Conservation (phyloP, 2,113 vertebrate genomes). For the Ageneiosus marmoratus region DNA sequence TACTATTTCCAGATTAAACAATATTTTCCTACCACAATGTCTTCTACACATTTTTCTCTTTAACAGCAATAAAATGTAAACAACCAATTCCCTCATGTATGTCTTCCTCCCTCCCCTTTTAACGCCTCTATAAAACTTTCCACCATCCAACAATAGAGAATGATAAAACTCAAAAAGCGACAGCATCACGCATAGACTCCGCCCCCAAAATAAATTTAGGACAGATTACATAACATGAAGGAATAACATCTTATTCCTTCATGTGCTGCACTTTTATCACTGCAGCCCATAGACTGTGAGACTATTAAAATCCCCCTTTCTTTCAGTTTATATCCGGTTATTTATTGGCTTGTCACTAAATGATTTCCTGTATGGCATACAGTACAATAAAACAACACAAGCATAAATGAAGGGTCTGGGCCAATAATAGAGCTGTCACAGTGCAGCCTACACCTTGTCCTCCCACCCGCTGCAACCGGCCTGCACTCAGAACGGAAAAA, state of each 20-base stretch:
- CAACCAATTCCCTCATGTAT: neutral
- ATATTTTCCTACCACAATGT: neutral
- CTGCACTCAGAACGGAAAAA: conserved; percentile 14
- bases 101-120: neutral
- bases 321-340: conserved; percentile 12
- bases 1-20: neutral
- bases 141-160: neutral
- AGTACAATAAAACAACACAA: conserved; percentile 25
- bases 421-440: conserved; percentile 40
- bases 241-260: conserved; percentile 36
- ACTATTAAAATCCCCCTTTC: conserved; percentile 4
- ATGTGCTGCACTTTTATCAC: conserved; percentile 22
- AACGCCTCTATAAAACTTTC: conserved; percentile 1
- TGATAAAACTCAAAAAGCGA: conserved; percentile 27
- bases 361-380: conserved; percentile 18
- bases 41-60: neutral
- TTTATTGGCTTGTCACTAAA: neutral
- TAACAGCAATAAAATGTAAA: neutral
- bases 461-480: conserved; percentile 20
- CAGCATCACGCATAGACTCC: conserved; percentile 19
- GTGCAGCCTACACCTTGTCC: conserved; percentile 15
- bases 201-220: conserved; percentile 26
- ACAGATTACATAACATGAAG: conserved; percentile 31
- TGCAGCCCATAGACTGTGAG: neutral
- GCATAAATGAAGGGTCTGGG: conserved; percentile 27